These are phyloP conservation scores for Nymphalis urticae DNA, from an alignment of 2,888 invertebrate genomes.

Conservation along the genomic window DNA sequence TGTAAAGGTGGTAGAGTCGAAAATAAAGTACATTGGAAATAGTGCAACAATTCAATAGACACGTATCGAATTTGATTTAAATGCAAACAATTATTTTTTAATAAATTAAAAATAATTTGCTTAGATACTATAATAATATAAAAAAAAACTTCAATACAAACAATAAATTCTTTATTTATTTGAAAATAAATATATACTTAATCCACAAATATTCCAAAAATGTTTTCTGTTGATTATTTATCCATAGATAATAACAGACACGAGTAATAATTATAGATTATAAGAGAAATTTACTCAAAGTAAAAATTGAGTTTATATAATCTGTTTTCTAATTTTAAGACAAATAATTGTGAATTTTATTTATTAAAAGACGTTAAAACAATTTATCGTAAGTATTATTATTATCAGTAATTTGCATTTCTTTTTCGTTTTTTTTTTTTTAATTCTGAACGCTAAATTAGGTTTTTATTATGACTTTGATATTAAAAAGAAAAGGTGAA, in stretches of 20 bases:
- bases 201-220: neutral
- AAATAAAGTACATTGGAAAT: conserved; percentile 1
- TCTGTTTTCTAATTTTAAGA: conserved; percentile 28
- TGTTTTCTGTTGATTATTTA: neutral
- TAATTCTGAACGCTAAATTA: neutral
- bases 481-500: neutral
- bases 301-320: conserved; percentile 11
- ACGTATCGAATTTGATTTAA: too few species aligned
- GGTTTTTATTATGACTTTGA: too few species aligned
- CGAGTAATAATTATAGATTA: conserved; percentile 4
- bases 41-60: neutral
- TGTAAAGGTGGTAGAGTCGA: neutral
- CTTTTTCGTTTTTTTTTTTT: neutral
- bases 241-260: conserved; percentile 4
- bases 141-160: too few species aligned
- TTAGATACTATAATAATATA: too few species aligned
- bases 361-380: conserved; percentile 18
- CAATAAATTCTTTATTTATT: too few species aligned
- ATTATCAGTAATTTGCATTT: conserved; percentile 12
- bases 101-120: too few species aligned
- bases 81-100: too few species aligned
- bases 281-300: conserved; percentile 7
- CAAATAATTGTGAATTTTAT: conserved; percentile 10
- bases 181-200: too few species aligned
- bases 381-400: conserved; percentile 20